phyloP scores from a whole-genome alignment of 2,113 vertebrate species.

The Leptodactylus fuscus region DNA sequence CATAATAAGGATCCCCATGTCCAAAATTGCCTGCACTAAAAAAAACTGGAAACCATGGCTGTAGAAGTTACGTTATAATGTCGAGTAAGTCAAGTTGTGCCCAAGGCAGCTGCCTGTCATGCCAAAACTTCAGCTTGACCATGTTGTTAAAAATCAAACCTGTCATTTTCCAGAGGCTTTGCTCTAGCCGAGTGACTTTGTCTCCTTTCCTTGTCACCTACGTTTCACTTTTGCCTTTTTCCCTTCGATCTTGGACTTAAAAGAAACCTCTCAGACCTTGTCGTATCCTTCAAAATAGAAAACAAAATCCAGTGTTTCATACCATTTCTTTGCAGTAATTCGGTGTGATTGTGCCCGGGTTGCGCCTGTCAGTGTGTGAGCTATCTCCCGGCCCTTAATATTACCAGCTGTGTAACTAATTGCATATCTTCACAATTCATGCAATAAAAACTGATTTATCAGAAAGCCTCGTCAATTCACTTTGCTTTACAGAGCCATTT shows the following conservation, averaged over 20 bases:
- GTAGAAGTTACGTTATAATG: too few species aligned
- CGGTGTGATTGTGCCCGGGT: conserved; percentile 8
- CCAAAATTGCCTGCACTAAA: too few species aligned
- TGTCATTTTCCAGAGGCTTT: background rate
- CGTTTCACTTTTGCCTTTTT: conserved; percentile 14
- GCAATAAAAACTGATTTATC: conserved; percentile 44
- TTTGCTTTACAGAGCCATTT: conserved; percentile 20
- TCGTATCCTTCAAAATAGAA: conserved; percentile 2
- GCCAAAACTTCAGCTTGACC: background rate
- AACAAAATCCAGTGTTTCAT: conserved; percentile 5
- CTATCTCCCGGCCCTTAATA: conserved; percentile 17
- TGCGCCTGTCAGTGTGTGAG: conserved; percentile 23
- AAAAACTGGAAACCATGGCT: too few species aligned
- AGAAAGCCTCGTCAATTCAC: conserved; percentile 26
- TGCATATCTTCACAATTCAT: conserved; percentile 34
- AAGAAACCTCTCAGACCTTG: conserved; percentile 15
- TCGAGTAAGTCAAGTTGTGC: too few species aligned
- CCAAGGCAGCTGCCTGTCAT: background rate
- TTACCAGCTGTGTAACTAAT: conserved; percentile 35
- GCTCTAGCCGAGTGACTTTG: background rate
- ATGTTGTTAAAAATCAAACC: background rate
- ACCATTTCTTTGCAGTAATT: background rate
- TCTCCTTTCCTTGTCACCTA: background rate
- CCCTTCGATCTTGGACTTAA: background rate
- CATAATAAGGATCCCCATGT: too few species aligned